phyloP scores from a whole-genome alignment of 1,140 invertebrate species.

The Zeugodacus cucurbitae region DNA sequence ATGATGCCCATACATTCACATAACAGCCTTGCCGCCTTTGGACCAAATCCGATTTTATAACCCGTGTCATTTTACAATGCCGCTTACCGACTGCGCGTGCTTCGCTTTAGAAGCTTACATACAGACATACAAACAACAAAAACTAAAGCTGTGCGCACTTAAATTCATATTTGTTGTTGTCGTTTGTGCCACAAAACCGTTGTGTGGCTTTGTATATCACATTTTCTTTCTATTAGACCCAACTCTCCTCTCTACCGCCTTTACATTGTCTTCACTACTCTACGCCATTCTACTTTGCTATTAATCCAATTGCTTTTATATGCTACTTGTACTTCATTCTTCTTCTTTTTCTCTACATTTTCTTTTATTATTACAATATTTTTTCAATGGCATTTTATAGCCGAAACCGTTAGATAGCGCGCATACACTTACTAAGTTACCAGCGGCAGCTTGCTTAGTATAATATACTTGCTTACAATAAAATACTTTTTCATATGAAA shows the following conservation, averaged over 20 bases:
- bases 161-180: not conserved
- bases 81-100: not conserved
- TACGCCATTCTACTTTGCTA: not conserved
- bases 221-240: not conserved
- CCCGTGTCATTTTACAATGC: not conserved
- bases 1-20: not conserved
- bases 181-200: not conserved
- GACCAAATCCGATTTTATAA: not conserved
- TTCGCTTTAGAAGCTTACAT: not conserved
- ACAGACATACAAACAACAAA: not conserved
- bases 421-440: not conserved
- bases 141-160: not conserved
- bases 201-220: not conserved
- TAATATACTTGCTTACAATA: not conserved
- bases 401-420: not conserved
- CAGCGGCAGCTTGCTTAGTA: not conserved
- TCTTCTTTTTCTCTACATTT: not conserved
- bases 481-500: not conserved
- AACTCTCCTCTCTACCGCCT: not conserved
- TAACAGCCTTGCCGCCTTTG: not conserved
- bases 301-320: not conserved
- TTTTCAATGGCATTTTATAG: slow-evolving; percentile 23
- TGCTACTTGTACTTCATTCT: not conserved
- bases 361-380: not conserved
- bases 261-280: not conserved